A percentile compares a stretch with the other conserved stretches of the same genome.
Conservation (phyloP, 2,888 invertebrate species). For the Ornithoptera priamus region DNA sequence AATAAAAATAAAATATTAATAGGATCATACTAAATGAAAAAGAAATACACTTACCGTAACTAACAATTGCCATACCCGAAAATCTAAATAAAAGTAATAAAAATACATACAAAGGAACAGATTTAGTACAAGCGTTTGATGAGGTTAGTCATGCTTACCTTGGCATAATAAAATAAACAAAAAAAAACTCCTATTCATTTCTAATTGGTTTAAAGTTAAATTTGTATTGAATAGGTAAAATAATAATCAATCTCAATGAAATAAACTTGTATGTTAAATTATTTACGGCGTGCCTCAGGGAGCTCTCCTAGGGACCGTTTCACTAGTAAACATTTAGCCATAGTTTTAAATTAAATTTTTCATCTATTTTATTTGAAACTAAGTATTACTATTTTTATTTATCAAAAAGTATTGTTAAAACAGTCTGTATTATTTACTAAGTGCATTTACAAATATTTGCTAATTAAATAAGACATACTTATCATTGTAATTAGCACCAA, state of each 20-base stretch:
- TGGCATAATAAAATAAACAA: slow-evolving; percentile 6
- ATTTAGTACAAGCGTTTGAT: slow-evolving; percentile 45
- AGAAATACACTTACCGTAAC: slow-evolving; percentile 50
- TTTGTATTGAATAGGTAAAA: neutral
- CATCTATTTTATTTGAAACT: too few relatives aligned
- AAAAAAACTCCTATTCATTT: neutral
- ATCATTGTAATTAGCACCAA: too few relatives aligned
- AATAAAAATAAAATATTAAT: neutral
- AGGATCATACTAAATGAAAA: slow-evolving; percentile 4
- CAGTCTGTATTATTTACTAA: too few relatives aligned
- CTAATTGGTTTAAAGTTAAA: neutral
- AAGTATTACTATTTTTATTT: too few relatives aligned
- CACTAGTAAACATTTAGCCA: too few relatives aligned
- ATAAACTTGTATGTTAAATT: neutral
- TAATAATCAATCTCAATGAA: neutral
- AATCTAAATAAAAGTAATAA: slow-evolving; percentile 46
- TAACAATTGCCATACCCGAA: slow-evolving; percentile 43
- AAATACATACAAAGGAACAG: slow-evolving; percentile 29
- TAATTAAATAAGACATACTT: too few relatives aligned
- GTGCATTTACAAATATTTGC: too few relatives aligned
- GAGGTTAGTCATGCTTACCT: slow-evolving; percentile 51
- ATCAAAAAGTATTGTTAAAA: too few relatives aligned
- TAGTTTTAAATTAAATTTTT: too few relatives aligned
- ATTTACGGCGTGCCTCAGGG: slow-evolving; percentile 3
- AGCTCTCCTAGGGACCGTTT: neutral